These are phyloP conservation scores for Drosophila birchii DNA, from an alignment of 2,888 invertebrate genomes.

Conservation along the genomic window DNA sequence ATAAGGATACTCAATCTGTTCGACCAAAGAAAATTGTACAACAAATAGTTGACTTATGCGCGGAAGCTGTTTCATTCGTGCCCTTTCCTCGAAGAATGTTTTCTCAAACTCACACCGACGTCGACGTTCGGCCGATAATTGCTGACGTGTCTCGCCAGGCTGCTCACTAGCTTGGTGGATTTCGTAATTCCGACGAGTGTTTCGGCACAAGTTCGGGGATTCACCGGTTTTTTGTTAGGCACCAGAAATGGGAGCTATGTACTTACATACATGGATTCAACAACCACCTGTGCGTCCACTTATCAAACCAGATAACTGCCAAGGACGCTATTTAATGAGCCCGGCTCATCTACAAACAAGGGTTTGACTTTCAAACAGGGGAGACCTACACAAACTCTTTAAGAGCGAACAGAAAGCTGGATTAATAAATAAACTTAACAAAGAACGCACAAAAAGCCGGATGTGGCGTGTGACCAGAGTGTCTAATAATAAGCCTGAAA, in stretches of 20 bases:
- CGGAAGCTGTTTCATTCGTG: slow-evolving; percentile 1
- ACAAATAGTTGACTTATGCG: not conserved
- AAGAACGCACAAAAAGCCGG: slow-evolving; percentile 2
- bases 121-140: not conserved
- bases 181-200: too few relatives aligned
- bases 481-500: not conserved
- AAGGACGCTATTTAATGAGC: too few relatives aligned
- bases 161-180: not conserved
- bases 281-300: not conserved
- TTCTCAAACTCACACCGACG: not conserved
- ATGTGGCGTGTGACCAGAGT: not conserved
- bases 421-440: not conserved
- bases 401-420: too few relatives aligned
- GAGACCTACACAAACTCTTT: not conserved
- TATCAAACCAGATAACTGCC: too few relatives aligned
- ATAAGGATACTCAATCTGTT: not conserved
- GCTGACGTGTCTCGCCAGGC: slow-evolving; percentile 7
- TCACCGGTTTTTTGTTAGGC: slow-evolving; percentile 1
- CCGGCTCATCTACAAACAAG: not conserved
- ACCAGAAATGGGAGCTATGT: not conserved
- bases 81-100: too few relatives aligned
- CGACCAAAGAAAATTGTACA: not conserved
- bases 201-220: not conserved
- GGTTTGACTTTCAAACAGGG: too few relatives aligned
- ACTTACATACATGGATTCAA: not conserved